These are phyloP conservation scores for Drosophila mulleri DNA, from an alignment of 2,888 invertebrate genomes.

Conservation along the genomic window DNA sequence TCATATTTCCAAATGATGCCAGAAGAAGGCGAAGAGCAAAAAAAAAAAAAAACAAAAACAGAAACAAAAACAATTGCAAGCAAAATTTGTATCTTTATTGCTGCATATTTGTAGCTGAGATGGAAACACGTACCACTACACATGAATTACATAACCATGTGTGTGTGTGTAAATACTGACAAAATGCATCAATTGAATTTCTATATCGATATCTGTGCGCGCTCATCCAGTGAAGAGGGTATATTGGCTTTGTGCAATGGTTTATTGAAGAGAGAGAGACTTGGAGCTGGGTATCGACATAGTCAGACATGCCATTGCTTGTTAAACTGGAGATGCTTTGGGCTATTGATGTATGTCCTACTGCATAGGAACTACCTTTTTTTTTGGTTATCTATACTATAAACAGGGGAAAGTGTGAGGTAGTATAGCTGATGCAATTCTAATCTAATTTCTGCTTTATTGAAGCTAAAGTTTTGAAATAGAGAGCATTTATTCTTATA, in stretches of 20 bases:
- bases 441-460: no score
- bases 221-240: neutral
- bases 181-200: slow-evolving; percentile 68
- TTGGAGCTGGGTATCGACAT: neutral
- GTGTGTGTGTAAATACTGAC: slow-evolving; percentile 29
- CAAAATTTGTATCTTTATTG: slow-evolving; percentile 71
- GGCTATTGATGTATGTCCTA: no score
- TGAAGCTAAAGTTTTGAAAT: no score
- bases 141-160: slow-evolving; percentile 1
- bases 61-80: slow-evolving; percentile 37
- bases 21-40: neutral
- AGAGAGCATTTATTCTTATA: no score
- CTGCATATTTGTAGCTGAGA: slow-evolving; percentile 57
- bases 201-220: slow-evolving; percentile 35
- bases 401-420: no score
- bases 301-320: neutral
- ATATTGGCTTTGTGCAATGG: neutral
- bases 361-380: no score
- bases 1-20: slow-evolving; percentile 53
- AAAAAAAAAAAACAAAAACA: neutral
- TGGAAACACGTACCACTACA: slow-evolving; percentile 8
- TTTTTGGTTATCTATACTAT: no score
- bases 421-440: no score
- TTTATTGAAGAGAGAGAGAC: neutral
- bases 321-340: no score